Evolutionary conservation across 2,888 invertebrate species (phyloP).

Genomic region (Ectobius pallidus): DNA sequence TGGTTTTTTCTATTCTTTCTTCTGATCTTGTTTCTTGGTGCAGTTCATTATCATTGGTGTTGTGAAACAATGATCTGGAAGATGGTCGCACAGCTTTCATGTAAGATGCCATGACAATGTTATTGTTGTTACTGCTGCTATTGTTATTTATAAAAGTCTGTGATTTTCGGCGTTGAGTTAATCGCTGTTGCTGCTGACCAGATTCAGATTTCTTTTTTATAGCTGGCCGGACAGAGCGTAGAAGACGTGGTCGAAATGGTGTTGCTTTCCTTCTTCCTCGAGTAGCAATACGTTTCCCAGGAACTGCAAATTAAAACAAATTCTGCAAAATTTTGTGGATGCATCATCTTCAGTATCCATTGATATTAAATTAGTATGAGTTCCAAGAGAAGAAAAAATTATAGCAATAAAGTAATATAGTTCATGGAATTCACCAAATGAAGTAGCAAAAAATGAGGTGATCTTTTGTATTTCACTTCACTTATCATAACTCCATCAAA

Average conservation of each 20-base stretch:
- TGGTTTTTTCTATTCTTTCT: constrained; percentile 17
- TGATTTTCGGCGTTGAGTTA: not conserved
- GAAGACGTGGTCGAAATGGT: constrained; percentile 7
- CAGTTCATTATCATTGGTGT: constrained; percentile 24
- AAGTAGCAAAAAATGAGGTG: no score
- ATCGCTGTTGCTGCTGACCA: not conserved
- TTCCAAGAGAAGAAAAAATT: no score
- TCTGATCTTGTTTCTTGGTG: not conserved
- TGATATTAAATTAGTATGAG: no score
- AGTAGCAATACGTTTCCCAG: constrained; percentile 16
- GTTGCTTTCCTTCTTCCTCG: constrained; percentile 24
- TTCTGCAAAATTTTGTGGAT: not conserved
- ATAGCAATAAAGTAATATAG: no score
- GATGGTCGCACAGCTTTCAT: constrained; percentile 6
- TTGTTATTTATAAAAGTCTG: constrained; percentile 1
- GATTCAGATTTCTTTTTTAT: constrained; percentile 6
- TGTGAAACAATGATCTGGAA: not conserved
- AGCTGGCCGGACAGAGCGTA: constrained; percentile 5
- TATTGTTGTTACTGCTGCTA: constrained; percentile 25
- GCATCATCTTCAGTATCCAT: no score
- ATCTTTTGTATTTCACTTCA: no score
- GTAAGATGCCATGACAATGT: not conserved
- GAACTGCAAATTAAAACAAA: not conserved
- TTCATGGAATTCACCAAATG: no score
- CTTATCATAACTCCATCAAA: no score